These are phyloP conservation scores for Luscinia megarhynchos DNA, from an alignment of 2,797 vertebrate genomes.

Conservation along the genomic window DNA sequence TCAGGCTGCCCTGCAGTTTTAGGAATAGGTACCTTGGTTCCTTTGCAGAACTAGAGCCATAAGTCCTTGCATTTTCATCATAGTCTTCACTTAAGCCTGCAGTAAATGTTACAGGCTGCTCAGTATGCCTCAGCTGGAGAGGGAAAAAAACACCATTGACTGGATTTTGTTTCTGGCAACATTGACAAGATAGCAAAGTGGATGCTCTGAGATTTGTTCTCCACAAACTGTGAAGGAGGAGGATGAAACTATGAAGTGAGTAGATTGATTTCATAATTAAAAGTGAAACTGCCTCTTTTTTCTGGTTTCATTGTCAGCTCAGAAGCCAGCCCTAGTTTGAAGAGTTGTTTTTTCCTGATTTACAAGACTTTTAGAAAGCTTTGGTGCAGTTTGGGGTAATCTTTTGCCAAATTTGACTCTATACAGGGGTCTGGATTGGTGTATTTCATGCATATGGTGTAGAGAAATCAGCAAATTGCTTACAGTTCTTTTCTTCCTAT, in stretches of 20 bases:
- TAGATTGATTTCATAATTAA: not conserved
- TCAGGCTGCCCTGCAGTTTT: not conserved
- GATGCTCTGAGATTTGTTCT: not conserved
- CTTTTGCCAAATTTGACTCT: not conserved
- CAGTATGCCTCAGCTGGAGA: not conserved
- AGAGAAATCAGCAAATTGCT: not conserved
- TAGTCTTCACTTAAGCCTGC: not conserved
- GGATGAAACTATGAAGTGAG: not conserved
- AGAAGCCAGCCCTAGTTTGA: not conserved
- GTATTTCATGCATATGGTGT: not conserved
- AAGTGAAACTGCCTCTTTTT: not conserved
- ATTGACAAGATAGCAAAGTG: not conserved
- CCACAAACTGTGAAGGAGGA: not conserved
- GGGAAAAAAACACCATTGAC: not conserved
- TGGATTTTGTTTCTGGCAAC: not conserved
- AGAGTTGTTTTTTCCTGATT: not conserved
- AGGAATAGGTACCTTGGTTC: not conserved
- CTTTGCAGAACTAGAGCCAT: not conserved
- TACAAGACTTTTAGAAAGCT: not conserved
- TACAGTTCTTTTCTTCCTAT: not conserved
- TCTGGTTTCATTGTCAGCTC: not conserved
- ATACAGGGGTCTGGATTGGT: not conserved
- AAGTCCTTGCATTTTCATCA: not conserved
- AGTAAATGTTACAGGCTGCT: not conserved
- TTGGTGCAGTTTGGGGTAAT: not conserved